Conservation (phyloP, 1,140 invertebrate genomes). For the Pachypeltis micranthus region DNA sequence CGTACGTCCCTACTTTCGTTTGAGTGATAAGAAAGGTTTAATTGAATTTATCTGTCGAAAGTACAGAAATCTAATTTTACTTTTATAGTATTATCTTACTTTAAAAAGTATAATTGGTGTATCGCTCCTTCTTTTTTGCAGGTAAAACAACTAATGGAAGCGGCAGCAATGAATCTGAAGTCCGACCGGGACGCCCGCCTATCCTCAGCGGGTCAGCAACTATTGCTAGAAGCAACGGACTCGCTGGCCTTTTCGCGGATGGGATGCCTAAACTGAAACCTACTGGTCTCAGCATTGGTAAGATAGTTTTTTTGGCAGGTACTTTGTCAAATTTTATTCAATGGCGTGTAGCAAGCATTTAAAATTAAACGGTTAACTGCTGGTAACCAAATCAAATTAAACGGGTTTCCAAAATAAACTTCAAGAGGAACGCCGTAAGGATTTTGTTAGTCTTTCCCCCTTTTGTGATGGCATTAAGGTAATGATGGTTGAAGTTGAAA, state of each 20-base stretch:
- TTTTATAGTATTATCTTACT: background rate
- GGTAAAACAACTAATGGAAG: background rate
- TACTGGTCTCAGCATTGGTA: constrained; percentile 43
- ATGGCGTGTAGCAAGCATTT: no score
- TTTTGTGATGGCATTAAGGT: no score
- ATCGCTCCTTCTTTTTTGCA: background rate
- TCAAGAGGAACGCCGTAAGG: no score
- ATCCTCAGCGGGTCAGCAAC: constrained; percentile 23
- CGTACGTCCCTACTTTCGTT: background rate
- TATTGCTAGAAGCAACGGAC: constrained; percentile 32
- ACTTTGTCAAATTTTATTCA: no score
- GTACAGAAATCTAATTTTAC: background rate
- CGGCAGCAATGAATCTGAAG: background rate
- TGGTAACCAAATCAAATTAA: no score
- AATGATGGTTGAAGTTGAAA: no score
- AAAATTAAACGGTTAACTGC: no score
- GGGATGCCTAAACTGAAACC: constrained; percentile 78
- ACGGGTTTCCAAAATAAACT: no score
- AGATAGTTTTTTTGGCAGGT: no score
- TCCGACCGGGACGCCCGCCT: background rate
- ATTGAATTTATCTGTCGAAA: background rate
- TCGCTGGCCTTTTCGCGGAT: constrained; percentile 70
- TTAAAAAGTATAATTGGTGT: background rate
- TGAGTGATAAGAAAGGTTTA: background rate
- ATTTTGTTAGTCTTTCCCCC: no score